Evolutionary conservation across 2,888 invertebrate genomes (phyloP), one percentile per base, ranked within the genome.

Genomic region (Parochlus steinenii): DNA sequence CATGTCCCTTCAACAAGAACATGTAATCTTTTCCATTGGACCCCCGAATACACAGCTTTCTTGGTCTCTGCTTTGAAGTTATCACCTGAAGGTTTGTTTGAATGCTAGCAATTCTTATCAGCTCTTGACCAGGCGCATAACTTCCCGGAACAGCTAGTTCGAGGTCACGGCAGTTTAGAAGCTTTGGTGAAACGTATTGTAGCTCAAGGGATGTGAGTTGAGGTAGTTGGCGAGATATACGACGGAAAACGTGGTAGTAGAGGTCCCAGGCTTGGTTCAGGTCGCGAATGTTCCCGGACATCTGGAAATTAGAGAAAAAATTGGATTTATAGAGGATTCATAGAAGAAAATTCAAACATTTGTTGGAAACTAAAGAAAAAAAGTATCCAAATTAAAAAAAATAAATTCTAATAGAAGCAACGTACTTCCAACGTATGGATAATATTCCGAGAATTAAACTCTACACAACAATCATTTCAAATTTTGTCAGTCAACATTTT

Each of bases 181-280:
- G 62, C 45, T 89, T 83, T 10, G 93, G 93, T 39, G 92, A 90
- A 6, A 98, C 95, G 57, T 95, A 95, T 52, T 95, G 92, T 47
- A 92, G 63, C 58, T 90, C 90, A 27, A 92, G 62, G 3, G 83
- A 83, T 5, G 89, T 89, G 25, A 90, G 61, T 53, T 86, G 85
- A 3, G 93, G 89, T 44, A 99, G 63, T 56, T 98, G 98, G 14
- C 90, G 74, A 14, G 92, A 86, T 53, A 98, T 97, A 46, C 92
- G 74, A 18, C 95, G 72, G 62, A 98, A 98, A 34, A 98, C 95
- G 55, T 93, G 89, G 62, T 98, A 99, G 62, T 99, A 99, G 23
- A 95, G 67, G 55, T 99, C 97, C 98, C 98, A 99, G 3, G 98
- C 98, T 54, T 92, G 92, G 54, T 92, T 93, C 43, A 99, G 60